Base-by-base conservation (phyloP, 2,888 invertebrate genomes). In the Protonemura montana region DNA sequence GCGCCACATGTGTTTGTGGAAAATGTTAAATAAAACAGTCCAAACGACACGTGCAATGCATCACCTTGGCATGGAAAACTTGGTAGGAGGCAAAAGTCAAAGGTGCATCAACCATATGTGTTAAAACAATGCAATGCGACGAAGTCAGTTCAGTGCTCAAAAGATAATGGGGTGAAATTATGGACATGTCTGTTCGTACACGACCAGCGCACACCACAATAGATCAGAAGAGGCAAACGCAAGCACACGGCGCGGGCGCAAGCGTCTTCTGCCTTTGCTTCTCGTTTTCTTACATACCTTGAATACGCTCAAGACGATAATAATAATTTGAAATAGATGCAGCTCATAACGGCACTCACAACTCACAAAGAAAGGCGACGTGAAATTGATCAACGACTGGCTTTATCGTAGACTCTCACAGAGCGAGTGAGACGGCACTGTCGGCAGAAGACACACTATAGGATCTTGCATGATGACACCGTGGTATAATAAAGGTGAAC, bases 251-350 rank as follows among this genome's bases (percentile, higher is more conserved):
- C 59, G 21, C 59, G 21, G 59, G 59, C 59, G 21, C 59, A 59
- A 35, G 59, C 59, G 21, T 59, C 59, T 21, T 59, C 59, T 59
- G 21, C 6, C 59, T 10, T 59, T 59, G 59, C 59, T 16, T 59
- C 59, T 16, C 59, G 59, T 59, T 59, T n/a, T 59, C 59, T 59
- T 21, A 59, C 59, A 59, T 59, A 59, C 59, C 59, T 16, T 35
- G 59, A 59, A 59, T 59, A 59, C 59, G 21, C 59, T 59, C 59
- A 59, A 59, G 59, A 59, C 59, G 59, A 21, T 59, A 59, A 59
- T 59, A 59, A 59, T 59, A 59, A 59, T 59, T 59, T 59, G 59
- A 59, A 59, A 59, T 59, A 59, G 59, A 59, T 59, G 59, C 59
- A 59, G 59, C 59, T 59, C 59, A 59, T 59, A 59, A 59, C 59